phyloP scores from a whole-genome alignment of 1,140 invertebrate species.

The Polyergus mexicanus region DNA sequence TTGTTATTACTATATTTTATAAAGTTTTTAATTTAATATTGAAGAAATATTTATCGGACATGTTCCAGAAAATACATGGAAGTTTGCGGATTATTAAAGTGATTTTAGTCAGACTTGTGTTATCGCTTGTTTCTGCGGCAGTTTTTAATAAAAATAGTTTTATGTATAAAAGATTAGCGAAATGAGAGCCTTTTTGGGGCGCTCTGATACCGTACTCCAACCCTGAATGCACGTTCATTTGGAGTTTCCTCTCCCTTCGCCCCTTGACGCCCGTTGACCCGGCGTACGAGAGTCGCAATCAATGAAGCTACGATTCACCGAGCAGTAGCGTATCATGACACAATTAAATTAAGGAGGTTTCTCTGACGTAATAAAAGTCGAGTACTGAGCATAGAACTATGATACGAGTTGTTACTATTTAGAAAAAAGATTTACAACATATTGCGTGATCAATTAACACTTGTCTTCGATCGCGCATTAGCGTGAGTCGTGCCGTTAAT shows the following conservation, averaged over 20 bases:
- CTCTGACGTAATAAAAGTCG: conserved; percentile 17
- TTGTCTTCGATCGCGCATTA: neutral
- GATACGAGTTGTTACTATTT: neutral
- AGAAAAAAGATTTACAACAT: neutral
- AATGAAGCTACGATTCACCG: conserved; percentile 86
- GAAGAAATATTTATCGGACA: neutral
- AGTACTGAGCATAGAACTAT: neutral
- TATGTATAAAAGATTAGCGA: neutral
- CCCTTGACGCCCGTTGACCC: conserved; percentile 69
- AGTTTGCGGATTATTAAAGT: neutral
- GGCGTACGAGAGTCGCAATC: conserved; percentile 83
- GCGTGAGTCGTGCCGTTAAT: no score
- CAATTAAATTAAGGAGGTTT: conserved; percentile 29
- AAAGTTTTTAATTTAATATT: conserved; percentile 6
- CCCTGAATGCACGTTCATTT: conserved; percentile 72
- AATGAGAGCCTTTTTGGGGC: neutral
- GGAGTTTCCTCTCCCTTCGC: conserved; percentile 54
- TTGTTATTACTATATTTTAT: neutral
- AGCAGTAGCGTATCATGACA: conserved; percentile 79
- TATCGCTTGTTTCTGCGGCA: neutral
- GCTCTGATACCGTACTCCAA: conserved; percentile 16
- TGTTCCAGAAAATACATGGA: neutral
- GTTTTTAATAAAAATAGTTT: conserved; percentile 20
- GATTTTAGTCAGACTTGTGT: neutral
- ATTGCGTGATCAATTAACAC: neutral